Evolutionary conservation across 92 coral and sea anemone species (phyloP).

Genomic region (Porites rus): DNA sequence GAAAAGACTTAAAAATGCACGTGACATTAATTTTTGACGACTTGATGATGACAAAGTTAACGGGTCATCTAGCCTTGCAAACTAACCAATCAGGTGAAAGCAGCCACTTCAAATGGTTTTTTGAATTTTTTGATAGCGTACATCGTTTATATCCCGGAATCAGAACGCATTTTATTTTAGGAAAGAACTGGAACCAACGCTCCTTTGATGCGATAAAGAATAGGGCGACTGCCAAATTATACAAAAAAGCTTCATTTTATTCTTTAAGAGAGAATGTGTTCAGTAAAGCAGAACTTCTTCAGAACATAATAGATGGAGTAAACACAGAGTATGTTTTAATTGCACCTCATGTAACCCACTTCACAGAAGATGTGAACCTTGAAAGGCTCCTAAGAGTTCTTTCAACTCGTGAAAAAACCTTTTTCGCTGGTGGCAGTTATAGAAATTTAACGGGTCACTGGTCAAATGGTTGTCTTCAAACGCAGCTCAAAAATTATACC

Average conservation of each 20-base stretch:
- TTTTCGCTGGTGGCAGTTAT: slow-evolving; percentile 80
- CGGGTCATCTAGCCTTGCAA: slow-evolving; percentile 34
- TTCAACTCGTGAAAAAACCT: slow-evolving; percentile 53
- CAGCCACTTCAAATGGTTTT: slow-evolving; percentile 25
- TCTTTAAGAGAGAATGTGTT: slow-evolving; percentile 5
- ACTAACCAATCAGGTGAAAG: slow-evolving; percentile 21
- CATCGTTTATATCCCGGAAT: slow-evolving; percentile 47
- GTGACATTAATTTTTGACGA: slow-evolving; percentile 87
- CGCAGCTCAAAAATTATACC: slow-evolving; percentile 79
- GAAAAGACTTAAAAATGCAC: slow-evolving; percentile 51
- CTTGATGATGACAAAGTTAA: slow-evolving; percentile 42
- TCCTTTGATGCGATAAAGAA: slow-evolving; percentile 8
- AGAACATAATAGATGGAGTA: slow-evolving; percentile 54
- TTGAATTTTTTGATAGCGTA: slow-evolving; percentile 48
- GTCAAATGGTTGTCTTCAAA: slow-evolving; percentile 76
- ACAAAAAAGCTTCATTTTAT: slow-evolving; percentile 4
- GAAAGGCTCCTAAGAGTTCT: slow-evolving; percentile 79
- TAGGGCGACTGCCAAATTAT: neutral
- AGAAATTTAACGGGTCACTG: slow-evolving; percentile 79
- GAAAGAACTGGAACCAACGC: slow-evolving; percentile 46
- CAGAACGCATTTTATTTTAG: slow-evolving; percentile 35
- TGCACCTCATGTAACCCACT: slow-evolving; percentile 77
- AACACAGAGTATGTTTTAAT: slow-evolving; percentile 78
- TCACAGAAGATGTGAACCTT: slow-evolving; percentile 65
- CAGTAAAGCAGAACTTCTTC: slow-evolving; percentile 52